Base-by-base conservation (phyloP, 2,113 vertebrate species). In the Antigone vipio region DNA sequence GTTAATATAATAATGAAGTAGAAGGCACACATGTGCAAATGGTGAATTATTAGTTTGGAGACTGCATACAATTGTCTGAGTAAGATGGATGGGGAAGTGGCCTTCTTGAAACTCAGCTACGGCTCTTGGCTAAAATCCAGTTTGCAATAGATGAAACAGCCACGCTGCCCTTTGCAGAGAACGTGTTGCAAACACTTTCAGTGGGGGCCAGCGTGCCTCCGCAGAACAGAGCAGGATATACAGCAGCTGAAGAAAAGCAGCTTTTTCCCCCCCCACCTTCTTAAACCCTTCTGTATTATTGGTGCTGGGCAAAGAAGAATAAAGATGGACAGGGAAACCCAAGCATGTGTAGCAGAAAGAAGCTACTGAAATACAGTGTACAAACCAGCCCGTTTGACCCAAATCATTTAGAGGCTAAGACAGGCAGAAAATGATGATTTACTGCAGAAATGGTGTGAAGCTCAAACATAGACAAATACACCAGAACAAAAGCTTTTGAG, bases 381-480 rank as follows among this genome's bases (percentile, higher is more conserved):
- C 40, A 72, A 92, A 93, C 63, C 79, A 59, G 74, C 59, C 69
- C 60, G 12, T 60, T 88, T 94, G 92, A 95, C 87, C 81, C 81
- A 92, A 78, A 95, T 80, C 55, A 76, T 85, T 96, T 89, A 91
- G 83, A 63, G 58, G 59, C 29, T 89, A 92, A 95, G 95, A 94
- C 93, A 96, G 45, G 92, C 88, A 95, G 93, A 96, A 97, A 96
- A 95, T 89, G 18, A 76, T 91, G 89, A 96, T 97, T 96, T 93
- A 95, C 91, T 85, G 53, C 63, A 66, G 69, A 42, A 91, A 52
- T 0, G 1, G 22, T 45, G 35, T 59, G 69, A 52, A 78, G 88
- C 82, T 66, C 8, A 74, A 94, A 93, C 18, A 68, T 4, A 84
- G 64, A 89, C 42, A 87, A 44, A 60, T 64, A 77, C 18, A 52